Conservation (phyloP, 2,797 vertebrate genomes). For the Phaenicophaeus curvirostris region DNA sequence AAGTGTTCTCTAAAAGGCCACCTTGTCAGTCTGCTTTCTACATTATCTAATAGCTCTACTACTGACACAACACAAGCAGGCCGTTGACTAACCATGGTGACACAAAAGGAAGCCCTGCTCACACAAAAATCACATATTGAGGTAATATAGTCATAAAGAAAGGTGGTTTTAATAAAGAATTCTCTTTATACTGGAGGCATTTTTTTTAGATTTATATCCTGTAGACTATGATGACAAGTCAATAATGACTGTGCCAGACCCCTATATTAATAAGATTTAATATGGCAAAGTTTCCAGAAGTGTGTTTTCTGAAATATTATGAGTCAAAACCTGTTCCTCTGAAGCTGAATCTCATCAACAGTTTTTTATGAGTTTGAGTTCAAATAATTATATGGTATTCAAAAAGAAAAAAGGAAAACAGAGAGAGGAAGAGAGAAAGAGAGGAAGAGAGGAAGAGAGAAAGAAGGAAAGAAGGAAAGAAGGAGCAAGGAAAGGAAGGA, state of each 20-base stretch:
- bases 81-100: slow-evolving; percentile 41
- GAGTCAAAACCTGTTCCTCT: slow-evolving; percentile 74
- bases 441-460: too few relatives aligned
- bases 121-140: slow-evolving; percentile 66
- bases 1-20: slow-evolving; percentile 5
- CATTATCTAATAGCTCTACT: neutral
- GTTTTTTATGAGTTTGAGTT: slow-evolving; percentile 74
- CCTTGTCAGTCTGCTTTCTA: neutral
- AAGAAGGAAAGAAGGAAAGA: too few relatives aligned
- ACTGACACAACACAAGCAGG: slow-evolving; percentile 28
- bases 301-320: slow-evolving; percentile 83
- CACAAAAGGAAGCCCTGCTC: slow-evolving; percentile 44
- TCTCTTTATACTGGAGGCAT: slow-evolving; percentile 69
- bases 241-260: slow-evolving; percentile 80
- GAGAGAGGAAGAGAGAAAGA: neutral
- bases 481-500: too few relatives aligned
- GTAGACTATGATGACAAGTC: slow-evolving; percentile 81
- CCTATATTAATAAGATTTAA: slow-evolving; percentile 81
- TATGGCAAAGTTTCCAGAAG: slow-evolving; percentile 77
- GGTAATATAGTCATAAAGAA: slow-evolving; percentile 71
- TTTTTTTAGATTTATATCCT: slow-evolving; percentile 80
- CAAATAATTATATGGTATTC: slow-evolving; percentile 64
- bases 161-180: slow-evolving; percentile 81
- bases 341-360: slow-evolving; percentile 78
- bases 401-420: slow-evolving; percentile 17